Percentiles rank a stretch among this genome's conserved stretches.
phyloP scores from a whole-genome alignment of 2,888 invertebrate species.

The Arge pagana region DNA sequence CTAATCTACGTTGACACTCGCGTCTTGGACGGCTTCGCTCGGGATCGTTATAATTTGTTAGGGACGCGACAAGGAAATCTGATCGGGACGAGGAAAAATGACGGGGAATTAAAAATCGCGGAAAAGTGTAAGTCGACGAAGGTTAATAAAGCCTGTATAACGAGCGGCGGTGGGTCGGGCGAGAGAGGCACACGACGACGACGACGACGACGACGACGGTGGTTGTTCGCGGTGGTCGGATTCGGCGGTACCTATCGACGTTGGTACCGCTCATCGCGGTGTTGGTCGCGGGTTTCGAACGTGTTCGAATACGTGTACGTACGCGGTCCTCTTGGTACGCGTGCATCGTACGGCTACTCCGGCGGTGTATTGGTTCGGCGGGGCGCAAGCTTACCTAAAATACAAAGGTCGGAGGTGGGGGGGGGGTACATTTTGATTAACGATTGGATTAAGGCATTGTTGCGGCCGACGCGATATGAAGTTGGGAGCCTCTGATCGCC shows the following conservation, averaged over 20 bases:
- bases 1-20: too few relatives aligned
- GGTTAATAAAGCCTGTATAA: too few relatives aligned
- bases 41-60: too few relatives aligned
- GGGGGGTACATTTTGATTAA: conserved; percentile 18
- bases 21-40: too few relatives aligned
- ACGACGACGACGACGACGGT: background rate
- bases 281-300: conserved; percentile 33
- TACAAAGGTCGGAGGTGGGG: background rate
- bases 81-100: too few relatives aligned
- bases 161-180: too few relatives aligned
- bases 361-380: too few relatives aligned
- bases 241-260: background rate
- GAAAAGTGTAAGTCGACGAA: too few relatives aligned
- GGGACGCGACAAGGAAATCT: too few relatives aligned
- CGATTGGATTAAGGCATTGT: conserved; percentile 22
- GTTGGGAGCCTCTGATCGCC: conserved; percentile 22
- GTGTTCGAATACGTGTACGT: conserved; percentile 36
- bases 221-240: background rate
- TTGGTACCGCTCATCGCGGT: conserved; percentile 16
- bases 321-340: conserved; percentile 31
- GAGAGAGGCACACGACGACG: background rate
- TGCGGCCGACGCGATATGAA: conserved; percentile 16
- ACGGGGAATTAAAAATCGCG: background rate
- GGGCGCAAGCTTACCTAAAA: conserved; percentile 20
- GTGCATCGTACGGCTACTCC: conserved; percentile 21